These are phyloP conservation scores for Apotomis capreana DNA, from an alignment of 2,888 invertebrate species.

Conservation along the genomic window DNA sequence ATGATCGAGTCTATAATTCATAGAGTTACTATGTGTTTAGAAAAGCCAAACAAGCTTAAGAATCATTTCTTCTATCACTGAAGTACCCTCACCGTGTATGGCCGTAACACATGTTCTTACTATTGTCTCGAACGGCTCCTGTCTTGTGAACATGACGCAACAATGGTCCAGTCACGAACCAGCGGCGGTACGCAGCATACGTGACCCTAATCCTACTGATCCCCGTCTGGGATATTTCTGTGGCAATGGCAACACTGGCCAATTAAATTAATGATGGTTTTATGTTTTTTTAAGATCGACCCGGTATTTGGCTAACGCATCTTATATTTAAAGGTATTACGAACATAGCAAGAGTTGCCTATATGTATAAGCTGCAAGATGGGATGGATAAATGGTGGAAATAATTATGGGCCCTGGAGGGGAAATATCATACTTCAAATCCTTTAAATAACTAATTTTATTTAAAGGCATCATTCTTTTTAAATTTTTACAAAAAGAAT, in stretches of 20 bases:
- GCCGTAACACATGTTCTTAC: constrained; percentile 23
- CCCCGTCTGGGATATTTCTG: constrained; percentile 54
- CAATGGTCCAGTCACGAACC: constrained; percentile 34
- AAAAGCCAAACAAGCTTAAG: constrained; percentile 1
- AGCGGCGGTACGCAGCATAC: constrained; percentile 65
- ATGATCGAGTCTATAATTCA: background rate
- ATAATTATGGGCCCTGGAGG: too few relatives aligned
- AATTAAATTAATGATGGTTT: constrained; percentile 31
- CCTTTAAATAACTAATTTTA: too few relatives aligned
- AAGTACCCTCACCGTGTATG: constrained; percentile 12
- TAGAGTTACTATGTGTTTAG: background rate
- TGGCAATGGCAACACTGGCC: constrained; percentile 24
- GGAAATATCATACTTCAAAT: too few relatives aligned
- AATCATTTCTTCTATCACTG: background rate
- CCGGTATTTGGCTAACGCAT: background rate
- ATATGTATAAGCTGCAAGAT: too few relatives aligned
- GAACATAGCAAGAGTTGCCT: background rate
- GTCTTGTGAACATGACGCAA: constrained; percentile 39
- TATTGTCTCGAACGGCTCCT: constrained; percentile 26
- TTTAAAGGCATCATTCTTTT: too few relatives aligned
- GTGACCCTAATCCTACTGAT: constrained; percentile 72
- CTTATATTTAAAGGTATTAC: too few relatives aligned
- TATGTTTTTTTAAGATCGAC: constrained; percentile 18
- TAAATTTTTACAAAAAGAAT: too few relatives aligned
- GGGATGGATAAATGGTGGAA: too few relatives aligned